Evolutionary conservation across 2,888 invertebrate species (phyloP).

Genomic region (Phortica okadai): DNA sequence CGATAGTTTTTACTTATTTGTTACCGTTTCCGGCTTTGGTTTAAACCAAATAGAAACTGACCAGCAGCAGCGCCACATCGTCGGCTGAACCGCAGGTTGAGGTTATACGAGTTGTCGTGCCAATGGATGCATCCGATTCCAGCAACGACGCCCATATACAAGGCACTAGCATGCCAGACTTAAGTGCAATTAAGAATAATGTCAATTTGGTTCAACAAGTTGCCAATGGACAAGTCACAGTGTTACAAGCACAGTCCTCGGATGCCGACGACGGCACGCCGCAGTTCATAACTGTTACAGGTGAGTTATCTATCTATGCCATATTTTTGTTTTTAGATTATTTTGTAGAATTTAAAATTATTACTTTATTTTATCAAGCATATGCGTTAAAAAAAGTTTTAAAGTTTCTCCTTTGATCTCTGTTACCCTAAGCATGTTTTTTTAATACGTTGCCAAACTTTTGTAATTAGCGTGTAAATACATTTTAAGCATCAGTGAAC

Average conservation of each 20-base stretch:
- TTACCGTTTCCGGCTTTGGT: conserved; percentile 38
- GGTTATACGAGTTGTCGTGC: conserved; percentile 73
- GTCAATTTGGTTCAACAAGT: conserved; percentile 72
- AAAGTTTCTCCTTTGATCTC: not conserved
- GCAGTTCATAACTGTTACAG: conserved; percentile 75
- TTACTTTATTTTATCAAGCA: not conserved
- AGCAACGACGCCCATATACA: conserved; percentile 66
- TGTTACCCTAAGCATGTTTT: not conserved
- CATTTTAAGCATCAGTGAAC: conserved; percentile 35
- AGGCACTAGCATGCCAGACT: conserved; percentile 60
- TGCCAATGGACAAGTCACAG: conserved; percentile 72
- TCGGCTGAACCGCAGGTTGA: conserved; percentile 57
- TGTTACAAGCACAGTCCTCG: conserved; percentile 67
- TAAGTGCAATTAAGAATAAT: conserved; percentile 67
- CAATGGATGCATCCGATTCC: conserved; percentile 75
- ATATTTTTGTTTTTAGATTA: not conserved
- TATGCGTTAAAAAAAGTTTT: not conserved
- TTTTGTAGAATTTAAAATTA: not conserved
- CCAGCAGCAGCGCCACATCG: conserved; percentile 55
- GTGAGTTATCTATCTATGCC: conserved; percentile 55
- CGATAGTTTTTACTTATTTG: conserved; percentile 8
- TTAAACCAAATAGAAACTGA: conserved; percentile 68
- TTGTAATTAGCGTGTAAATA: conserved; percentile 26
- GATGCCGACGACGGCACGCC: conserved; percentile 69
- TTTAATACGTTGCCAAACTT: conserved; percentile 18